Base-by-base conservation (phyloP, 92 coral and sea anemone genomes). In the Umimayanthus kanabou region DNA sequence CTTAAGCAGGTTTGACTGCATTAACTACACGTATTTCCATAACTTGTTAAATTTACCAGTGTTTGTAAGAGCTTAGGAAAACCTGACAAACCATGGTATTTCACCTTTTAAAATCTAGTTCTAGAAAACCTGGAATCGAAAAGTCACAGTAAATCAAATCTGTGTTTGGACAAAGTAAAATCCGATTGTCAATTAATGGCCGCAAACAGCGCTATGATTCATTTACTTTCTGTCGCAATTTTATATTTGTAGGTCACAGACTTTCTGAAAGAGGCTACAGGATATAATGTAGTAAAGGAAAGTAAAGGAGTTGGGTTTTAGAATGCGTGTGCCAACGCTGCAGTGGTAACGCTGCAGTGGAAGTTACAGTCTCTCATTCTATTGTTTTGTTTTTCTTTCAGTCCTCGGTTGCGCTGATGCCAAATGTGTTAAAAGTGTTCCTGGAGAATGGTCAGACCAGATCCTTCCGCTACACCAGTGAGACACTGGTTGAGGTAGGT, bases 361-460 rank as follows among this genome's bases (percentile, higher is more conserved):
- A 18, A 25, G 23, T 18, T 61, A 61, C 69, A 9, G 2, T 47
- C 9, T 33, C 16, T 1, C 5, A 70, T 64, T 45, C 74, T 33
- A 29, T 18, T 13, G 9, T 53, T 39, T 90, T 92, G 39, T 81
- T 85, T 43, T 39, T 45, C 9, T 69, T 29, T 50, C 85, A 96
- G 99, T 93, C 96, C 18, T 96, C 99, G 3, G 90, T 96, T 57
- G 95, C 99, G 40, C 94, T 92, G 8, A 89, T 96, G 87, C 99
- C 99, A 14, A 96, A 96, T 85, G 99, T 95, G 55, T 85, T 96
- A 71, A 96, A 95, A 81, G 96, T 96, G 39, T 96, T 89, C 89
- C 90, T 96, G 88, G 99, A 96, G 88, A 96, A 96, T 87, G 99
- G 98, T 2, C 98, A 96, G 92, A 96, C 98, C 20, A 89, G 98